Conservation (phyloP, 64 coral and sea anemone genomes). For the Platygyra sinensis region DNA sequence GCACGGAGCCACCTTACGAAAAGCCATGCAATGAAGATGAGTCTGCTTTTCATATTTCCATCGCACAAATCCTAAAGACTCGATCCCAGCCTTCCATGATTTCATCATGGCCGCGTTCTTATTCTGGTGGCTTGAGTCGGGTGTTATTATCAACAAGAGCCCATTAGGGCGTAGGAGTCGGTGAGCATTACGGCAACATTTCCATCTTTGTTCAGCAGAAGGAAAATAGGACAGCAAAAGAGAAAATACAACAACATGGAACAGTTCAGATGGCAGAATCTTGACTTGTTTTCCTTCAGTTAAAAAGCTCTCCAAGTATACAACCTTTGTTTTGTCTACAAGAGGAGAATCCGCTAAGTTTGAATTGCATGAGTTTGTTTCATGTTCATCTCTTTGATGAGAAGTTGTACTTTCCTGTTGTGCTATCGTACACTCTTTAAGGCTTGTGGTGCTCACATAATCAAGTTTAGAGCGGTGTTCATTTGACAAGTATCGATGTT, state of each 20-base stretch:
- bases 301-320: slow-evolving; percentile 33
- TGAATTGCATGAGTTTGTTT: neutral
- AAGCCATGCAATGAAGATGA: slow-evolving; percentile 96
- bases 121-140: slow-evolving; percentile 93
- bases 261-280: slow-evolving; percentile 32
- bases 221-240: slow-evolving; percentile 90
- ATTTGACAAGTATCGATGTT: neutral
- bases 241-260: slow-evolving; percentile 84
- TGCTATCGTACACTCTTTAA: neutral
- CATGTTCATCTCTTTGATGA: neutral
- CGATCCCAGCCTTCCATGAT: slow-evolving; percentile 85
- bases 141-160: slow-evolving; percentile 81
- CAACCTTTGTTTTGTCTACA: neutral
- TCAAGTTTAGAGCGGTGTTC: neutral
- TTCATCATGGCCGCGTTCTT: slow-evolving; percentile 87
- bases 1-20: slow-evolving; percentile 83
- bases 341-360: neutral
- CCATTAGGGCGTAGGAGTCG: slow-evolving; percentile 76
- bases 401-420: neutral
- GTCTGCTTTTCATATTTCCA: slow-evolving; percentile 89
- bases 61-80: slow-evolving; percentile 87
- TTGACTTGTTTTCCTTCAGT: slow-evolving; percentile 14
- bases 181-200: slow-evolving; percentile 81
- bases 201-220: slow-evolving; percentile 79
- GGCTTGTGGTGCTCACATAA: neutral